Conservation (phyloP, 2,888 invertebrate species). For the Torymus tubicola region DNA sequence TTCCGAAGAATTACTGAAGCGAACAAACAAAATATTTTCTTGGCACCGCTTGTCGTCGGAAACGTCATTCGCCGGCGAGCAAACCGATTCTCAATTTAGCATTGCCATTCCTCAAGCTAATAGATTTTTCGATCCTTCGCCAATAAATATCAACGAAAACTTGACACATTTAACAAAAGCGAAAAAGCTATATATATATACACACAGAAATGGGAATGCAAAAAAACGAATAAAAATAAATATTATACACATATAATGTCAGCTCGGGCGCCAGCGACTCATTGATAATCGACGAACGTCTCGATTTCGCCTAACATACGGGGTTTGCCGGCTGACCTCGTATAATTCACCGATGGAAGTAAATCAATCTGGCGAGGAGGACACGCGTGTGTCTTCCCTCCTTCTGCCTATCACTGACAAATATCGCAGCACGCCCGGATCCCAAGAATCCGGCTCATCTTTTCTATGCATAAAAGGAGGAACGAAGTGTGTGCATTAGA, state of each 20-base stretch:
- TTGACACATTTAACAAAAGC: not conserved
- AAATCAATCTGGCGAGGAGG: constrained; percentile 63
- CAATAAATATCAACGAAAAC: too few relatives aligned
- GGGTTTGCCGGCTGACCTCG: constrained; percentile 57
- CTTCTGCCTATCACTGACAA: constrained; percentile 44
- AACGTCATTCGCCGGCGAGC: too few relatives aligned
- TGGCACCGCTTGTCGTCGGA: too few relatives aligned
- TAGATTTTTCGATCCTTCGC: not conserved
- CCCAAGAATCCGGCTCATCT: not conserved
- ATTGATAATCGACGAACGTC: constrained; percentile 63
- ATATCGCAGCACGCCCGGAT: constrained; percentile 2
- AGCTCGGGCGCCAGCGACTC: constrained; percentile 33
- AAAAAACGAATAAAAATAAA: constrained; percentile 21
- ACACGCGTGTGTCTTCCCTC: constrained; percentile 50
- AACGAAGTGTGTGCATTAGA: not conserved
- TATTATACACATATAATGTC: not conserved
- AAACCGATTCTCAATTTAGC: not conserved
- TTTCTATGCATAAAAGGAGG: constrained; percentile 11
- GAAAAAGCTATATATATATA: too few relatives aligned
- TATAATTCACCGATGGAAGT: constrained; percentile 59
- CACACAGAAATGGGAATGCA: not conserved
- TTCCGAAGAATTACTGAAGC: too few relatives aligned
- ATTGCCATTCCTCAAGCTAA: not conserved
- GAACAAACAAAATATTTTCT: too few relatives aligned
- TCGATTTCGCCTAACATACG: constrained; percentile 44